Evolutionary conservation across 2,888 invertebrate species (phyloP), one percentile per base, ranked within the genome.

Genomic region (Plagodis pulveraria): DNA sequence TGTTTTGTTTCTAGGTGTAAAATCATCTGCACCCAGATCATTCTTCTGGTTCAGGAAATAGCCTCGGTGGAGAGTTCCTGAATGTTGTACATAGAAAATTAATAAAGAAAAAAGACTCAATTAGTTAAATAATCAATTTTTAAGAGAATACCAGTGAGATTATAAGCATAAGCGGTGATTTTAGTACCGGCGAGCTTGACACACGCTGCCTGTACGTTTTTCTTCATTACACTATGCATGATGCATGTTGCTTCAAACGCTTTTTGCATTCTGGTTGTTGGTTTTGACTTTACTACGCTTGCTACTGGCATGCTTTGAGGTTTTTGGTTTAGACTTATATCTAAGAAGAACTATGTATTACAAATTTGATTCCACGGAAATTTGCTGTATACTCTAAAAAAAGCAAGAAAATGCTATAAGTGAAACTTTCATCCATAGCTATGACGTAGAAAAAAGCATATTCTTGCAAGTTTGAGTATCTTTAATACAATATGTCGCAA

Each of bases 1-100:
- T 86, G 86, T 89, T 87, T 88, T 89, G 86, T 90, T 92, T 90
- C 84, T 92, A 92, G 92, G 92, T 92, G 78, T 91, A 87, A 92
- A 92, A 91, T 89, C 92, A 92, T 89, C 92, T 85, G 92, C 89
- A 81, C 92, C 92, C 84, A 87, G 92, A 85, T 92, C 92, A 80
- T 92, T 92, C 91, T 92, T 92, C 92, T 92, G 92, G 92, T 92
- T 91, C 92, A 92, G 91, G 89, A 90, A 92, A 87, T 92, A 92
- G 81, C 84, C 84, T 80, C 83, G 82, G 73, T 79, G 88, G 79
- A 84, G 86, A 81, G 86, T 84, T 89, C 89, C 90, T 88, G 90
- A 87, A 82, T 75, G 70, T 86, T 92, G 90, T 92, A 91, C 73
- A 91, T 91, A 91, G 78, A 89, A 55, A 78, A 82, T 84, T 83